Percentiles rank a stretch among this genome's conserved stretches.
Evolutionary conservation across 2,113 vertebrate species (phyloP).

Genomic region (Mungos mungo): DNA sequence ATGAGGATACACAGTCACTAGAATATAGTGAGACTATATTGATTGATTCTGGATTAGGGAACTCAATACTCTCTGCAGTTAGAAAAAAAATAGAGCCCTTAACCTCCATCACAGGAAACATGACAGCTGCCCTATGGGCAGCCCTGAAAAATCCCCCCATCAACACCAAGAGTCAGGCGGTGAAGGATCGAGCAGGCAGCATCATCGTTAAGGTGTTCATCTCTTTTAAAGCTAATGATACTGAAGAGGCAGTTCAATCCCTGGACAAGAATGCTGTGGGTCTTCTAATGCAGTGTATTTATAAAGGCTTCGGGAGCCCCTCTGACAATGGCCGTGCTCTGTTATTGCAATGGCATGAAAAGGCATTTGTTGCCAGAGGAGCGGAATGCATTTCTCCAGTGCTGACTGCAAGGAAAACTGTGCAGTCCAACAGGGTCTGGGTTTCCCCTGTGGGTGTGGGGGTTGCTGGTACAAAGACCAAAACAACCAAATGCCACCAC

Average conservation of each 20-base stretch:
- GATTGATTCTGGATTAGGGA: neutral
- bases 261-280: constrained; percentile 95
- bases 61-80: too few species aligned
- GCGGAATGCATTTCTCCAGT: constrained; percentile 96
- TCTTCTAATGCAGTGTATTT: constrained; percentile 99
- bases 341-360: constrained; percentile 98
- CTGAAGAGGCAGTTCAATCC: constrained; percentile 96
- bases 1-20: neutral
- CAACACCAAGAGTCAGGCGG: constrained; percentile 97
- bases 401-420: constrained; percentile 96
- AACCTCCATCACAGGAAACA: constrained; percentile 93
- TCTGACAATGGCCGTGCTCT: constrained; percentile 98
- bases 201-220: constrained; percentile 97
- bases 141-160: constrained; percentile 99
- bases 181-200: constrained; percentile 97
- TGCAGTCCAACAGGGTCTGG: constrained; percentile 83
- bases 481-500: constrained; percentile 78
- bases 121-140: constrained; percentile 95
- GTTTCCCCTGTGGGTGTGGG: constrained; percentile 37
- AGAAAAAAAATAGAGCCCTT: constrained; percentile 79
- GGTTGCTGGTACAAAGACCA: constrained; percentile 81
- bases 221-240: constrained; percentile 96
- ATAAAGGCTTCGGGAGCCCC: constrained; percentile 98
- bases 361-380: constrained; percentile 95
- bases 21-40: neutral